Evolutionary conservation across 1,140 invertebrate genomes (phyloP), one percentile per base, ranked within the genome.

Genomic region (Orius insidiosus): DNA sequence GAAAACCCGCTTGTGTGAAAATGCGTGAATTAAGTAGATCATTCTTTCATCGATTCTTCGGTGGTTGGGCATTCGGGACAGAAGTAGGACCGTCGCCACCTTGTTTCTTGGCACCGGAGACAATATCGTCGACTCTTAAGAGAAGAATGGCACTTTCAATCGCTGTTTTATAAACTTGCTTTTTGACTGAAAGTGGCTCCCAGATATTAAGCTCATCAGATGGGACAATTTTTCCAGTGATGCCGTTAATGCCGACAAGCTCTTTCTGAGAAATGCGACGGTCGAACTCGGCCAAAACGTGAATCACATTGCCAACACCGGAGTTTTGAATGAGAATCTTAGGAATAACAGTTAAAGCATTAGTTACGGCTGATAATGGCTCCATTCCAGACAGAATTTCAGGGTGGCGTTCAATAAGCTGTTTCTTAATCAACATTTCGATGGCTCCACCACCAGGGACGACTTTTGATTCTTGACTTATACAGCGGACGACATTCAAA

Each of bases 111-210:
- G 81, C 86, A 35, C 94, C 95, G 3, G 93, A 96, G 0, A 99
- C 92, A 60, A 99, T 98, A 60, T 98, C 95, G 66, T 99, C 96
- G 60, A 99, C 98, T 60, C 94, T 75, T 48, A 99, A 66, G 19
- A 99, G 66, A 30, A 98, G 68, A 57, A 98, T 93, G 9, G 93
- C 90, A 36, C 93, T 97, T 70, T 99, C 96, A 50, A 99, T 80
- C 7, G 95, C 92, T 5, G 96, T 98, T 68, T 99, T 99, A 63
- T 93, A 95, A 1, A 78, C 78, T 67, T 94, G 83, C 48, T 90
- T 63, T 65, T 98, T 98, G 7, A 99, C 96, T 36, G 85, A 75
- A 10, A 97, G 67, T 14, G 96, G 93, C 61, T 99, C 96, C 92
- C 93, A 98, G 44, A 99, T 80, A 32, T 82, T 85, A 35, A 75